These are phyloP conservation scores for Sphinx pinastri DNA, from an alignment of 2,888 invertebrate genomes.

Conservation along the genomic window DNA sequence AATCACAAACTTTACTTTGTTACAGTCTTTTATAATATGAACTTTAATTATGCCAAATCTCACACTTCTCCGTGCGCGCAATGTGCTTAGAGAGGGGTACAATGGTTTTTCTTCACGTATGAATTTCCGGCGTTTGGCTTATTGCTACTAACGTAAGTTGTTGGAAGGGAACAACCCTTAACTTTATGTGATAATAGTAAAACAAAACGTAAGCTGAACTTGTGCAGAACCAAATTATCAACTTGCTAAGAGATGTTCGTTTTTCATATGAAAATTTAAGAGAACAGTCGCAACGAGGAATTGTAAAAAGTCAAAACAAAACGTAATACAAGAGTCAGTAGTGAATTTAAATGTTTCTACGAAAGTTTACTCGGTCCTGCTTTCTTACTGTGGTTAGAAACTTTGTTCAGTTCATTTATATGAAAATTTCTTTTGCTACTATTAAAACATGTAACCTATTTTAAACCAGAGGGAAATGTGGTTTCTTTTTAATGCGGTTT, in stretches of 20 bases:
- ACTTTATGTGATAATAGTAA: neutral
- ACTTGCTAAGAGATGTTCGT: slow-evolving; percentile 5
- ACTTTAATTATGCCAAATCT: no score
- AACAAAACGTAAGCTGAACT: neutral
- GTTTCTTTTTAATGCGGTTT: slow-evolving; percentile 12
- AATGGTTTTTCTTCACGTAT: no score
- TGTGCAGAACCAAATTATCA: slow-evolving; percentile 15
- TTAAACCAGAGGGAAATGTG: slow-evolving; percentile 22
- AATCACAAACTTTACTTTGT: no score
- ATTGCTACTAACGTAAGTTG: neutral
- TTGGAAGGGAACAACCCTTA: neutral
- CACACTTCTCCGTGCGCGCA: no score
- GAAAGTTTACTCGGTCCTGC: slow-evolving; percentile 56
- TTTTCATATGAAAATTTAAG: slow-evolving; percentile 21
- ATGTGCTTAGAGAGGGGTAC: no score
- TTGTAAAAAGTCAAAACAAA: slow-evolving; percentile 42
- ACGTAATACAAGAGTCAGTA: slow-evolving; percentile 47
- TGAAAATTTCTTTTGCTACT: slow-evolving; percentile 57
- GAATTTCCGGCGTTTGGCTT: slow-evolving; percentile 2
- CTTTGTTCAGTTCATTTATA: slow-evolving; percentile 70
- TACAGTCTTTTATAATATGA: no score
- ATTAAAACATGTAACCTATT: slow-evolving; percentile 25
- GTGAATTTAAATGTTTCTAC: slow-evolving; percentile 58
- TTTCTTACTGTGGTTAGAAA: slow-evolving; percentile 57
- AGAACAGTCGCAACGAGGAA: slow-evolving; percentile 36